Evolutionary conservation across 1,140 invertebrate species (phyloP).

Genomic region (Pomacea maculata): DNA sequence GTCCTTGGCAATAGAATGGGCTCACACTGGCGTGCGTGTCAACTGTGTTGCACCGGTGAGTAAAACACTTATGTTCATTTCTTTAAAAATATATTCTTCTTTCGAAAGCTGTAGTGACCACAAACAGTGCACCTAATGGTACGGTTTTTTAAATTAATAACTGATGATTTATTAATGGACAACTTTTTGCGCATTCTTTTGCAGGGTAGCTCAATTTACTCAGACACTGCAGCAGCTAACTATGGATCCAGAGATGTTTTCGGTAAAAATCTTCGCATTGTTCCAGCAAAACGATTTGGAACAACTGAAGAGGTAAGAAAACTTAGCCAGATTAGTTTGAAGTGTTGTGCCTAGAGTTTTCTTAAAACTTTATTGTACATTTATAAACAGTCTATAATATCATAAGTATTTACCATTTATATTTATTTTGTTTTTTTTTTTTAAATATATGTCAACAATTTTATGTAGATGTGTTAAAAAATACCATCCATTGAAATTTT

Average conservation of each 20-base stretch:
- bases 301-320: slow-evolving; percentile 63
- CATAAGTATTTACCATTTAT: not conserved
- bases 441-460: not conserved
- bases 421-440: not conserved
- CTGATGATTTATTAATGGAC: not conserved
- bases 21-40: slow-evolving; percentile 66
- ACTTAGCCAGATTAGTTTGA: no score
- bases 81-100: no score
- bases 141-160: no score
- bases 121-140: no score
- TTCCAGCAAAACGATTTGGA: slow-evolving; percentile 66
- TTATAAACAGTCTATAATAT: not conserved
- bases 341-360: not conserved
- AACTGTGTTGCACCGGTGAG: slow-evolving; percentile 69
- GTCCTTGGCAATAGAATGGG: slow-evolving; percentile 69
- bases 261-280: slow-evolving; percentile 38
- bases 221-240: slow-evolving; percentile 67
- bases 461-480: no score
- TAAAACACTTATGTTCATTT: not conserved
- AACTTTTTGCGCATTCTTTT: slow-evolving; percentile 23
- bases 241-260: slow-evolving; percentile 64
- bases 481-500: no score
- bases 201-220: slow-evolving; percentile 63
- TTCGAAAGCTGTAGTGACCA: no score
- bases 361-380: not conserved